These are phyloP conservation scores for Philypnodon macrostomus DNA, from an alignment of 2,797 vertebrate genomes.

Conservation along the genomic window DNA sequence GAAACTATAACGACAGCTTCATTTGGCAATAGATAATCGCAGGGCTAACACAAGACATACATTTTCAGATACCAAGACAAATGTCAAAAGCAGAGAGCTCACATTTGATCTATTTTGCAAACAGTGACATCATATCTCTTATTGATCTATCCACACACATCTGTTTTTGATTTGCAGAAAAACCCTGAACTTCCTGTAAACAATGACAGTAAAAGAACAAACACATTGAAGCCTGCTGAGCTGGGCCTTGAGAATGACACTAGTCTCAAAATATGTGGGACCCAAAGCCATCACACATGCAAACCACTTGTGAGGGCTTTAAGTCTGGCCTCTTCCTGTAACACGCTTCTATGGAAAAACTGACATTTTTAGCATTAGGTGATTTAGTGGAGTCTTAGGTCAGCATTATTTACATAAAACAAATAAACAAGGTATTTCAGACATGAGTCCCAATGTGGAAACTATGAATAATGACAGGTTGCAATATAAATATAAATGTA, in stretches of 20 bases:
- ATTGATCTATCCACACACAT: constrained; percentile 18
- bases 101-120: neutral
- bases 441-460: neutral
- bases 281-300: no score
- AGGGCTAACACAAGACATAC: no score
- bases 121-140: neutral
- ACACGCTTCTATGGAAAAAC: neutral
- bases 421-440: neutral
- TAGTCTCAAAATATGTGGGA: neutral
- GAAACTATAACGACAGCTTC: no score
- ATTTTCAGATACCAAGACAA: no score
- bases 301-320: no score
- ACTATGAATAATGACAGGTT: neutral
- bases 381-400: neutral
- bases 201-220: neutral
- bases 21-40: no score
- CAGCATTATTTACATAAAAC: constrained; percentile 4
- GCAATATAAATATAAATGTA: no score
- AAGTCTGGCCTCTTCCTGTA: constrained; percentile 7
- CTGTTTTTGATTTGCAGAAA: constrained; percentile 28
- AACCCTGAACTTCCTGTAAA: neutral
- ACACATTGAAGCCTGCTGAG: neutral
- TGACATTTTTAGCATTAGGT: constrained; percentile 5
- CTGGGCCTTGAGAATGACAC: neutral
- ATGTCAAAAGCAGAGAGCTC: no score